These are phyloP conservation scores for Pogonocichla stellata DNA, from an alignment of 2,113 vertebrate species.

Conservation along the genomic window DNA sequence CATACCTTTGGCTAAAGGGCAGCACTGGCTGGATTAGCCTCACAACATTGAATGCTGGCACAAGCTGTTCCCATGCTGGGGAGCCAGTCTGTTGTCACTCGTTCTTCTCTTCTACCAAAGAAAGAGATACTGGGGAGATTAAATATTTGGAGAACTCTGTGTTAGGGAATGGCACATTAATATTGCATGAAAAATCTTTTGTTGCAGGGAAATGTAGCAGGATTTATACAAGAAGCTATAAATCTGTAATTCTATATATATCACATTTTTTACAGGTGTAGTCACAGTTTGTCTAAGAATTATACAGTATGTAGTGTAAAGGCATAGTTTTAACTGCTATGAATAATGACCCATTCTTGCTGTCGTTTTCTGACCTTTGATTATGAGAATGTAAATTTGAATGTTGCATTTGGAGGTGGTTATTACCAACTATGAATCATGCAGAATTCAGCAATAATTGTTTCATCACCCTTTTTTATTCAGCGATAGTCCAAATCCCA, in stretches of 20 bases:
- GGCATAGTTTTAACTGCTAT: not conserved
- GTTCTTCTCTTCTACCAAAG: not conserved
- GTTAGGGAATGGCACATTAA: not conserved
- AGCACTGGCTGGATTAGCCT: not conserved
- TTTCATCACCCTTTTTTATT: conserved; percentile 33
- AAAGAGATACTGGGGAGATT: not conserved
- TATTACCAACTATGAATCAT: conserved; percentile 49
- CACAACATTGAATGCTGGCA: not conserved
- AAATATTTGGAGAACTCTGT: conserved; percentile 25
- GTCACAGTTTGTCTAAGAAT: not conserved
- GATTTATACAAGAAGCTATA: conserved; percentile 30
- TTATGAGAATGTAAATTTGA: conserved; percentile 34
- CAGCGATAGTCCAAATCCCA: not conserved
- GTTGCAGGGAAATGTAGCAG: not conserved
- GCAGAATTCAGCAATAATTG: not conserved
- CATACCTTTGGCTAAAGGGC: not conserved
- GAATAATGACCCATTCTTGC: conserved; percentile 31
- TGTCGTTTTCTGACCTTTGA: conserved; percentile 51
- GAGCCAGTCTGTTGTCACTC: conserved; percentile 35
- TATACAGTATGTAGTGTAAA: not conserved
- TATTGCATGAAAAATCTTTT: conserved; percentile 49
- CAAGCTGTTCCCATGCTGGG: conserved; percentile 26
- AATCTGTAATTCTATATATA: not conserved
- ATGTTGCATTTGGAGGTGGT: conserved; percentile 21
- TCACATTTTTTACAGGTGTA: conserved; percentile 14